Conservation (phyloP, 2,888 invertebrate species). For the Tetropium fuscum region DNA sequence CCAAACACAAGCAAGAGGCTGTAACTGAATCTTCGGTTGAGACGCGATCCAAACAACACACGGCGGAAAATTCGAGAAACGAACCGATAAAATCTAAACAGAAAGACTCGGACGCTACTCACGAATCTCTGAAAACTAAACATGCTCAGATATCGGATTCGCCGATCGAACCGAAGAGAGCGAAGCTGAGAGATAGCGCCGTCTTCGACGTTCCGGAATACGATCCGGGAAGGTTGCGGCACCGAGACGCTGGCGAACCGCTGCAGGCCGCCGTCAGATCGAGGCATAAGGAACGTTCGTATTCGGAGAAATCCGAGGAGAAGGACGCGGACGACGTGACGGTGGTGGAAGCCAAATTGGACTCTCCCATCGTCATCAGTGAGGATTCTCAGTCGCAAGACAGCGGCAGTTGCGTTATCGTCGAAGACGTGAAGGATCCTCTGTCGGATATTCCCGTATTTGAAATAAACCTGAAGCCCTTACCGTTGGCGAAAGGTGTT, state of each 20-base stretch:
- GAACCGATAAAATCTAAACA: conserved; percentile 9
- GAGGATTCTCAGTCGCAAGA: conserved; percentile 54
- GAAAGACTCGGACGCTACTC: conserved; percentile 1
- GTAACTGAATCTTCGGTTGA: conserved; percentile 8
- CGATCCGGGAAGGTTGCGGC: conserved; percentile 16
- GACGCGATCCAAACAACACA: conserved; percentile 20
- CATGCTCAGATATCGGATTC: conserved; percentile 21
- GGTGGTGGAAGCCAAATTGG: conserved; percentile 44
- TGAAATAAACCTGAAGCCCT: conserved; percentile 42
- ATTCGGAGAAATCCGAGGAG: conserved; percentile 25
- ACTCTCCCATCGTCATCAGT: conserved; percentile 52
- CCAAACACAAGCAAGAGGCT: conserved; percentile 30
- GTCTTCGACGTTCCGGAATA: background rate
- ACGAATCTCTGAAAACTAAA: conserved; percentile 2
- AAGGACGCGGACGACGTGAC: conserved; percentile 45
- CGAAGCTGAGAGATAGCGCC: conserved; percentile 15
- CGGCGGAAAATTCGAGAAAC: background rate
- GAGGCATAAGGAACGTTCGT: conserved; percentile 17
- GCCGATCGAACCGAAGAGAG: conserved; percentile 28
- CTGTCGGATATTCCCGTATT: conserved; percentile 50
- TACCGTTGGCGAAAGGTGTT: conserved; percentile 22
- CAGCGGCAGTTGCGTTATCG: conserved; percentile 45
- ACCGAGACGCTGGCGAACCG: conserved; percentile 18
- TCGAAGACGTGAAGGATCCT: conserved; percentile 49
- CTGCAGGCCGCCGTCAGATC: conserved; percentile 15